These are phyloP conservation scores for Phyllostomus hastatus DNA, from an alignment of 2,113 vertebrate species.

Conservation along the genomic window DNA sequence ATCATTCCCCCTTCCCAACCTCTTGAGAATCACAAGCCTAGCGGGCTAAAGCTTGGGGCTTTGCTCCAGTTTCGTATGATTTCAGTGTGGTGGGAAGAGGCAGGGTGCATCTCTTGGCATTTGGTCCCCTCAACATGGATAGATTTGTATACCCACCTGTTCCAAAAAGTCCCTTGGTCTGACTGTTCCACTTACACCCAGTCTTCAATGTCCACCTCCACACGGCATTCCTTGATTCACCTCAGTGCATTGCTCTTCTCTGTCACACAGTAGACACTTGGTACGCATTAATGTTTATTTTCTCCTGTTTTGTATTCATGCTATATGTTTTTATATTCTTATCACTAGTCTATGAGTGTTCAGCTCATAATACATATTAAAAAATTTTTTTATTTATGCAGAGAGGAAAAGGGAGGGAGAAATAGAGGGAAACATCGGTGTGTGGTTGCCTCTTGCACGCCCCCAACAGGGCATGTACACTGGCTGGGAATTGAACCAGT, in stretches of 20 bases:
- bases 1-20: background rate
- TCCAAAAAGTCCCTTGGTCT: background rate
- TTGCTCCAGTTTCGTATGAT: constrained; percentile 21
- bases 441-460: too few species aligned
- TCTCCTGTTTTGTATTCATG: background rate
- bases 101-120: background rate
- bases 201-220: background rate
- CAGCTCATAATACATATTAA: background rate
- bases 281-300: background rate
- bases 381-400: too few species aligned
- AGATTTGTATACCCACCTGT: constrained; percentile 15
- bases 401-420: too few species aligned
- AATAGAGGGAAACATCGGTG: too few species aligned
- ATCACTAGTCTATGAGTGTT: background rate
- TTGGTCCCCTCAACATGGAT: background rate
- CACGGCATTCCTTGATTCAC: background rate
- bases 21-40: background rate
- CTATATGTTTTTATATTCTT: constrained; percentile 31
- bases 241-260: background rate
- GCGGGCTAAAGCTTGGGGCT: background rate
- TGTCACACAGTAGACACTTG: background rate
- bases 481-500: too few species aligned
- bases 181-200: too few species aligned
- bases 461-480: too few species aligned
- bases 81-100: constrained; percentile 26